phyloP scores from a whole-genome alignment of 1,140 invertebrate species.

The fruit fly (Drosophila melanogaster) region Release_6_plus_ISO1_MT NC_004354.4:17494001-17494500 shows the following conservation, averaged over 20 bases:
- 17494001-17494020: conserved; percentile 46
- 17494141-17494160: conserved; percentile 8
- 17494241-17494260: conserved; percentile 39
- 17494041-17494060: conserved; percentile 37
- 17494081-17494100: conserved; percentile 15
- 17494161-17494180: conserved; percentile 27
- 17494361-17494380: background rate
- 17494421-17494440: no score
- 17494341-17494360: background rate
- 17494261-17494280: conserved; percentile 40
- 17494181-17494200: conserved; percentile 29
- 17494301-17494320: background rate
- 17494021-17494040: conserved; percentile 37
- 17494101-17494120: conserved; percentile 13
- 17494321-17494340: background rate
- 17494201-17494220: conserved; percentile 35
- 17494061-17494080: conserved; percentile 36
- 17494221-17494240: conserved; percentile 42
- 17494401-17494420: no score
- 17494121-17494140: background rate
- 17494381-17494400: no score
- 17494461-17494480: background rate
- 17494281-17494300: conserved; percentile 9
- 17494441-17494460: background rate
- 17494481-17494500: background rate